Evolutionary conservation across 2,797 vertebrate species (phyloP).

Genomic region (Hippoglossus hippoglossus): DNA sequence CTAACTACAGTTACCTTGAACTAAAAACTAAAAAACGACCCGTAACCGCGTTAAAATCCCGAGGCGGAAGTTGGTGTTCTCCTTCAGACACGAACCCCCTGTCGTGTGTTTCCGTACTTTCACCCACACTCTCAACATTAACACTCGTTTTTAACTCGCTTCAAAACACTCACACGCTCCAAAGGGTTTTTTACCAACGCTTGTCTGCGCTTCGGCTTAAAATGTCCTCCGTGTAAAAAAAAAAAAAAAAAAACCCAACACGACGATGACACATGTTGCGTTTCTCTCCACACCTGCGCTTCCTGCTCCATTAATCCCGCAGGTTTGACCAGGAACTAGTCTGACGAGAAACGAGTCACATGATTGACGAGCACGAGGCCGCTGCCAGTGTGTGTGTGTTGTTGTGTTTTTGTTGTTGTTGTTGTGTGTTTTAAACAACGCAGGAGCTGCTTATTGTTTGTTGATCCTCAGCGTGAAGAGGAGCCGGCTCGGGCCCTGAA

Average conservation of each 20-base stretch:
- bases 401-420: not conserved
- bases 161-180: rapidly evolving
- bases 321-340: constrained; percentile 74
- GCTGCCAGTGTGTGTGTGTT: constrained; percentile 53
- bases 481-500: constrained; percentile 57
- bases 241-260: not conserved
- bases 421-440: constrained; percentile 49
- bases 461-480: constrained; percentile 70
- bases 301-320: constrained; percentile 73
- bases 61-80: not conserved
- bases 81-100: not conserved
- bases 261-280: constrained; percentile 65
- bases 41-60: not conserved
- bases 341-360: constrained; percentile 75
- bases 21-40: not conserved
- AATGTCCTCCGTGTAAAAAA: not conserved
- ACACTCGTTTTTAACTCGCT: not conserved
- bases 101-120: constrained; percentile 1
- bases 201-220: not conserved
- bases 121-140: not conserved
- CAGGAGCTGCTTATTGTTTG: constrained; percentile 75
- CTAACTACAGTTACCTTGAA: not conserved
- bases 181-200: rapidly evolving
- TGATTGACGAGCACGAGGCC: constrained; percentile 73
- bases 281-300: constrained; percentile 67